These are phyloP conservation scores for Halocynthia roretzi DNA, from an alignment of 23 tunicate genomes.

Conservation along the genomic window DNA sequence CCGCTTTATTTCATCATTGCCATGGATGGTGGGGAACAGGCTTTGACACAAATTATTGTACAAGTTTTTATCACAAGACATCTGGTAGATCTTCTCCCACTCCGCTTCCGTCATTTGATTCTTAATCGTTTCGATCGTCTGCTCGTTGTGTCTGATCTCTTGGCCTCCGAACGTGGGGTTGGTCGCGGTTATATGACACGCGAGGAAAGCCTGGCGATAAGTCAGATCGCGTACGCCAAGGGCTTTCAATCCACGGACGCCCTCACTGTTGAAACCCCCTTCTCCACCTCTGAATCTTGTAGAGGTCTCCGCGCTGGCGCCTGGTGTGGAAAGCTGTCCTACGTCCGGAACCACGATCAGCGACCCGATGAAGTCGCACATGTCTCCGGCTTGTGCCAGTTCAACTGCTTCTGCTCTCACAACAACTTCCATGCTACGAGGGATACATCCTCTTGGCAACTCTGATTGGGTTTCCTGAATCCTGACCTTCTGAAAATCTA, in stretches of 20 bases:
- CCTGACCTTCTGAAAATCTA: conserved; percentile 94
- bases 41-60: conserved; percentile 85
- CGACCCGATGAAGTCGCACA: conserved; percentile 88
- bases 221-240: conserved; percentile 95
- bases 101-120: conserved; percentile 77
- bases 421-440: conserved; percentile 89
- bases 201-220: conserved; percentile 87
- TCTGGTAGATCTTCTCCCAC: conserved; percentile 85
- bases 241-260: conserved; percentile 80
- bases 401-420: conserved; percentile 95
- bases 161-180: conserved; percentile 90
- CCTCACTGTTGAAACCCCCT: conserved; percentile 63
- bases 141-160: conserved; percentile 62
- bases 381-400: conserved; percentile 95
- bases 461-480: conserved; percentile 95
- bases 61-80: conserved; percentile 90
- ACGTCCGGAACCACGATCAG: conserved; percentile 96
- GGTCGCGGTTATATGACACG: conserved; percentile 85
- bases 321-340: conserved; percentile 68
- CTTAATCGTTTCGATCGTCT: conserved; percentile 66
- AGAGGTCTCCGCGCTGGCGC: conserved; percentile 54
- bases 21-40: conserved; percentile 92
- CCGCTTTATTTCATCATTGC: conserved; percentile 91
- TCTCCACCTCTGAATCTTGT: conserved; percentile 12
- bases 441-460: conserved; percentile 91